These are phyloP conservation scores for Tyria jacobaeae DNA, from an alignment of 2,888 invertebrate species.

Conservation along the genomic window DNA sequence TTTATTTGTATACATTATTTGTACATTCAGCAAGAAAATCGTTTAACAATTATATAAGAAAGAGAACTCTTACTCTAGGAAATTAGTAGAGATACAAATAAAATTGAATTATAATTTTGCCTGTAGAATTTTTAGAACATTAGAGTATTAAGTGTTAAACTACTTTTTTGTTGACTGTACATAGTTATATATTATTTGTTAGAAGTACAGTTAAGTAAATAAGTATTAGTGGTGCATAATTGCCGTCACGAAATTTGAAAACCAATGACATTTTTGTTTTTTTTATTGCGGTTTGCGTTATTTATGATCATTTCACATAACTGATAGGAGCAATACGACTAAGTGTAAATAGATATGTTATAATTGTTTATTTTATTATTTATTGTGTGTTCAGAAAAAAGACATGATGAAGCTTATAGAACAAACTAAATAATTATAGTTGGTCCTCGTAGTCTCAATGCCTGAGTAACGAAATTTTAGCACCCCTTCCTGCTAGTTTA, in stretches of 20 bases:
- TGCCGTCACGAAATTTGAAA: background rate
- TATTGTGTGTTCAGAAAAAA: background rate
- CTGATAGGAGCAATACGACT: background rate
- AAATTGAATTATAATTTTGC: too few species aligned
- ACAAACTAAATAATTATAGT: too few species aligned
- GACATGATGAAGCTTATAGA: too few species aligned
- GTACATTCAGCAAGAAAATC: constrained; percentile 5
- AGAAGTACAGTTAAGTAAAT: constrained; percentile 39
- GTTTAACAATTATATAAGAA: too few species aligned
- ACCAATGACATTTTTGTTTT: background rate
- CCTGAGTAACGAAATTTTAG: too few species aligned
- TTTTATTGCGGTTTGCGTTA: background rate
- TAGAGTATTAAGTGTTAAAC: background rate
- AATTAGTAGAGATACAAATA: too few species aligned
- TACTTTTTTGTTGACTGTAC: constrained; percentile 29
- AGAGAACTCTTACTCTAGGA: too few species aligned
- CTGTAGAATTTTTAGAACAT: background rate
- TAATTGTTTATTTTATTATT: background rate
- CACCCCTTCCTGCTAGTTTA: too few species aligned
- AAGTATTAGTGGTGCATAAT: background rate
- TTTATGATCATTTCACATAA: background rate
- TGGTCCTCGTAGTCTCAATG: too few species aligned
- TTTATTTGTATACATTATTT: constrained; percentile 20
- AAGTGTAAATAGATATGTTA: background rate
- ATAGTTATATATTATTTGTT: constrained; percentile 17